Conservation (phyloP, 1,140 invertebrate genomes). For the Fopius arisanus region DNA sequence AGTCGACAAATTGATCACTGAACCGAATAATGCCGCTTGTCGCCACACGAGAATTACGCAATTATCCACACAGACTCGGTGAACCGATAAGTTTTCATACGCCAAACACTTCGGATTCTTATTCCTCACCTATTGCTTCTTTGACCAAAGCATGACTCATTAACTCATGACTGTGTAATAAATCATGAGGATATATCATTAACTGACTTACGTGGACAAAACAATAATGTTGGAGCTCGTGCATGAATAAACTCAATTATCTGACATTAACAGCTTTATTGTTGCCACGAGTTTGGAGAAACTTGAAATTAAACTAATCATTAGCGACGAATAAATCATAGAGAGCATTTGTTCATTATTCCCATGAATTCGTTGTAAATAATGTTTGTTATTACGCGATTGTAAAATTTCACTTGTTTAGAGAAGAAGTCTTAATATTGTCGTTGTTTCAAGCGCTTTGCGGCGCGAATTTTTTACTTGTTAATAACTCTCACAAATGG, state of each 20-base stretch:
- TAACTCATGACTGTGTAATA: neutral
- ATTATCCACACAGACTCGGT: conserved; percentile 40
- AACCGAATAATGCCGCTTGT: conserved; percentile 46
- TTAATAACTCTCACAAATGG: neutral
- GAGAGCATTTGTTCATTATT: too few species aligned
- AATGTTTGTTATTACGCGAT: too few species aligned
- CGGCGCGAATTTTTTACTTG: neutral
- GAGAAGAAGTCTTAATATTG: neutral
- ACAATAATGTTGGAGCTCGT: too few species aligned
- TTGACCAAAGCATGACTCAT: neutral
- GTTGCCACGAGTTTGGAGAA: too few species aligned
- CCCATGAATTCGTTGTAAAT: too few species aligned
- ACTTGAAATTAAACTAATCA: too few species aligned
- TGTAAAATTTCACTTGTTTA: neutral
- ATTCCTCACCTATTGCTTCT: neutral
- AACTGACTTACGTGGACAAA: too few species aligned
- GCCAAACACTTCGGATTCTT: neutral
- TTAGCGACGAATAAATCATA: too few species aligned
- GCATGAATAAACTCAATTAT: too few species aligned
- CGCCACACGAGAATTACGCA: conserved; percentile 40
- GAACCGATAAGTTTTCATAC: conserved; percentile 45
- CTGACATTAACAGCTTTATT: too few species aligned
- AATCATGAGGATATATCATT: neutral
- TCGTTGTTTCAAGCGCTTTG: neutral
- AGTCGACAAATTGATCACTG: conserved; percentile 51